Conservation (phyloP, 1,140 invertebrate genomes). For the Neodiprion virginianus region DNA sequence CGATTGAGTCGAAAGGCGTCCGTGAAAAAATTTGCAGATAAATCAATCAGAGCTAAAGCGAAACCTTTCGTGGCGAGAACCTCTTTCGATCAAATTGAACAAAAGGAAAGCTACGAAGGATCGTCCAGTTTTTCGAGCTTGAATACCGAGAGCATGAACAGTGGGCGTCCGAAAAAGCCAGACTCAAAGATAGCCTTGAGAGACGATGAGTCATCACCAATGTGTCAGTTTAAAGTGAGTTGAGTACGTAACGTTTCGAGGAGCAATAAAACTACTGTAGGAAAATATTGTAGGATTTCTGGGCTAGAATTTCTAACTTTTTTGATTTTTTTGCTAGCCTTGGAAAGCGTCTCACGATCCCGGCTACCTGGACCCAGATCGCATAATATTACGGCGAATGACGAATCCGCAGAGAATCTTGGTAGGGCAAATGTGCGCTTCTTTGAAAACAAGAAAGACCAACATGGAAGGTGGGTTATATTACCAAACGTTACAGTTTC, state of each 20-base stretch:
- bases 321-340: slow-evolving; percentile 4
- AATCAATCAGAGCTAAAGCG: not conserved
- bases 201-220: slow-evolving; percentile 1
- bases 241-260: not conserved
- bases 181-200: slow-evolving; percentile 5
- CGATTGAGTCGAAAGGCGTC: not conserved
- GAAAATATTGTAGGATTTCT: not conserved
- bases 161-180: not conserved
- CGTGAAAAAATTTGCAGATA: not conserved
- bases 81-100: not conserved
- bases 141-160: not conserved
- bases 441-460: slow-evolving; percentile 32
- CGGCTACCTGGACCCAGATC: slow-evolving; percentile 32
- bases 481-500: not conserved
- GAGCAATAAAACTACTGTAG: not conserved
- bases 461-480: slow-evolving; percentile 24
- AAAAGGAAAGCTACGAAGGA: not conserved
- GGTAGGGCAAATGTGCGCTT: slow-evolving; percentile 36
- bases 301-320: not conserved
- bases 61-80: not conserved
- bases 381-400: slow-evolving; percentile 35
- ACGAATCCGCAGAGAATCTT: slow-evolving; percentile 38
- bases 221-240: slow-evolving; percentile 14
- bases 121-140: not conserved
- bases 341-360: slow-evolving; percentile 26